phyloP scores from a whole-genome alignment of 2,888 invertebrate species.

The Hirtodrosophila alboralis region DNA sequence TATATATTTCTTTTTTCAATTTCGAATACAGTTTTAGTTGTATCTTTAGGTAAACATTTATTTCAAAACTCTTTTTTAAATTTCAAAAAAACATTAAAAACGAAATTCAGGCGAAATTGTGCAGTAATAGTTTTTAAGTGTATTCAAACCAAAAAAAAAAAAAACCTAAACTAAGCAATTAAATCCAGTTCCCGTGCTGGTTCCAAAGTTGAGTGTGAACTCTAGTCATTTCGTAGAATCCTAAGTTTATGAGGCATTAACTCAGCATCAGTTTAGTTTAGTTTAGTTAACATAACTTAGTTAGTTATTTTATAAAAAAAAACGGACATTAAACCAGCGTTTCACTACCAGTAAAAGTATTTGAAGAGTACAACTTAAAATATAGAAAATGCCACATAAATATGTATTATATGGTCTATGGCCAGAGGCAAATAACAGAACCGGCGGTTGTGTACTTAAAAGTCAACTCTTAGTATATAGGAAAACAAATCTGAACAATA shows the following conservation, averaged over 20 bases:
- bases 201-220: slow-evolving; percentile 80
- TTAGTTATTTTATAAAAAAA: slow-evolving; percentile 23
- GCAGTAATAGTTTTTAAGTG: slow-evolving; percentile 80
- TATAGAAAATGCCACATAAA: slow-evolving; percentile 22
- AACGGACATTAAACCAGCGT: slow-evolving; percentile 77
- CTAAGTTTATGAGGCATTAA: slow-evolving; percentile 56
- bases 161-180: slow-evolving; percentile 43
- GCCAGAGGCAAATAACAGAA: slow-evolving; percentile 66
- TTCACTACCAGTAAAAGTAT: slow-evolving; percentile 79
- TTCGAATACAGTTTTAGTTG: slow-evolving; percentile 55
- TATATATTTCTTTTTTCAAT: slow-evolving; percentile 5
- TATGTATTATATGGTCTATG: slow-evolving; percentile 26
- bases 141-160: slow-evolving; percentile 22
- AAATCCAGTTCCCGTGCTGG: slow-evolving; percentile 55
- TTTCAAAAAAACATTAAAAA: slow-evolving; percentile 43
- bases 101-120: slow-evolving; percentile 81
- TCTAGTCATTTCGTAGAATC: slow-evolving; percentile 79
- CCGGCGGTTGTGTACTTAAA: slow-evolving; percentile 82
- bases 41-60: slow-evolving; percentile 40
- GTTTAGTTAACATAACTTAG: slow-evolving; percentile 31
- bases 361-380: slow-evolving; percentile 71
- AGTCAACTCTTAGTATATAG: slow-evolving; percentile 54
- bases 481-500: slow-evolving; percentile 62
- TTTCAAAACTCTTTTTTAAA: slow-evolving; percentile 35
- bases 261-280: slow-evolving; percentile 40